phyloP scores from a whole-genome alignment of 30 jellyfish, hydroid and myxozoan genomes.

The Catostylus mosaicus region DNA sequence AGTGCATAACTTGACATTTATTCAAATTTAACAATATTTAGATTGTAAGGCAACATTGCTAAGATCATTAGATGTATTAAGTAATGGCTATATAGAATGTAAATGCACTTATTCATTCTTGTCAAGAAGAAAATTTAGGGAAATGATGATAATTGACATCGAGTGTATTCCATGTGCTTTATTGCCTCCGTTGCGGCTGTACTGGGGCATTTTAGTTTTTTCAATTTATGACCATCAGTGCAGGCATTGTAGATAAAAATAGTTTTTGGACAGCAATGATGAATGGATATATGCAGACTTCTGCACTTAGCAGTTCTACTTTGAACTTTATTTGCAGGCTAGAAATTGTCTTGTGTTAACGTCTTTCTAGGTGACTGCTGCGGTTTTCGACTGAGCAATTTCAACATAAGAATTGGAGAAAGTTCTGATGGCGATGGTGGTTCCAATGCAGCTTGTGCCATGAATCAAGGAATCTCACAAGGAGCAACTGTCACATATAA shows the following conservation, averaged over 20 bases:
- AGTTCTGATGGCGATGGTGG: slow-evolving; percentile 19
- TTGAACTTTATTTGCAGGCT: neutral
- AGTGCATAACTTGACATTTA: no score
- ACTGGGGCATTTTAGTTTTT: no score
- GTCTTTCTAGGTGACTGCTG: slow-evolving; percentile 19
- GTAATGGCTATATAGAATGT: no score
- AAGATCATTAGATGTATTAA: no score
- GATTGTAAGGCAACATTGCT: no score
- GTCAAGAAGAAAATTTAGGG: no score
- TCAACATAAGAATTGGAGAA: slow-evolving; percentile 23
- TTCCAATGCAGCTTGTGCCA: neutral
- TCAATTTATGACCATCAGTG: no score
- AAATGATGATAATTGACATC: no score
- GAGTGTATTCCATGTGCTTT: no score
- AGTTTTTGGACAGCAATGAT: neutral
- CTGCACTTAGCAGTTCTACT: neutral
- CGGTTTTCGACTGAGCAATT: slow-evolving; percentile 9
- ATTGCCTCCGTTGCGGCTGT: no score
- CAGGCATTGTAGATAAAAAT: neutral
- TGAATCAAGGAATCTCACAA: slow-evolving; percentile 8
- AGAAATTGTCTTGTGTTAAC: neutral
- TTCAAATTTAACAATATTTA: no score
- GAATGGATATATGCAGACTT: neutral
- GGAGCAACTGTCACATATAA: slow-evolving; percentile 8
- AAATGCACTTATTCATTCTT: no score